Base-by-base conservation (phyloP, 2,888 invertebrate species). In the Vanessa cardui region DNA sequence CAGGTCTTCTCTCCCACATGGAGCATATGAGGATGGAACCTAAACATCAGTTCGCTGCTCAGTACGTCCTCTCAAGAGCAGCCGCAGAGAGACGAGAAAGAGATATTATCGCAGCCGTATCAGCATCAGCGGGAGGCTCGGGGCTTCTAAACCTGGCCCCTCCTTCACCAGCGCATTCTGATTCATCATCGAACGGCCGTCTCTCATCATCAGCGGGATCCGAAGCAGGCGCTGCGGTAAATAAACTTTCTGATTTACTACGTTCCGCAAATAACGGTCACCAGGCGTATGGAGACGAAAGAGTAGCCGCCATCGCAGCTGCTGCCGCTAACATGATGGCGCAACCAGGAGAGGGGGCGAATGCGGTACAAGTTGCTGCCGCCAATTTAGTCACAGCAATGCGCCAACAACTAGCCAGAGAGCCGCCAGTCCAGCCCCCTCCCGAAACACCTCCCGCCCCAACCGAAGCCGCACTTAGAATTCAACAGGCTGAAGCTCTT, bases 21-120 rank as follows among this genome's bases (percentile, higher is more conserved):
- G 98, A 98, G 81, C 98, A 98, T 85, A 98, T 98, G 98, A 94
- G 98, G 81, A 98, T 98, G 98, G 98, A 98, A 86, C 98, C 98
- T 0, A 98, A 98, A 87, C 98, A 98, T 93, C 98, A 98, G 87
- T 98, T 98, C 82, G 98, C 98, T 50, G 98, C 98, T 39, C 98
- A 98, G 84, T 98, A 98, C 89, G 98, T 98, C 54, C 93, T 98
- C 46, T 97, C 97, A 66, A 93, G 98, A 77, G 98, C 98, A 9
- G 98, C 98, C 8, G 98, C 98, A 18, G 98, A 98, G 83, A 94
- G 98, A 76, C 94, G 98, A 74, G 98, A 98, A 82, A 92, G 98
- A 58, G 98, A 98, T 83, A 92, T 98, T 64, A 94, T 95, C 9
- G 96, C 95, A 0, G 96, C 94, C 58, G 95, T 94, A 0, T 94